Percentiles rank a stretch among this genome's conserved stretches.
phyloP scores from a whole-genome alignment of 1,140 invertebrate species.

The Lepidurus couesii region DNA sequence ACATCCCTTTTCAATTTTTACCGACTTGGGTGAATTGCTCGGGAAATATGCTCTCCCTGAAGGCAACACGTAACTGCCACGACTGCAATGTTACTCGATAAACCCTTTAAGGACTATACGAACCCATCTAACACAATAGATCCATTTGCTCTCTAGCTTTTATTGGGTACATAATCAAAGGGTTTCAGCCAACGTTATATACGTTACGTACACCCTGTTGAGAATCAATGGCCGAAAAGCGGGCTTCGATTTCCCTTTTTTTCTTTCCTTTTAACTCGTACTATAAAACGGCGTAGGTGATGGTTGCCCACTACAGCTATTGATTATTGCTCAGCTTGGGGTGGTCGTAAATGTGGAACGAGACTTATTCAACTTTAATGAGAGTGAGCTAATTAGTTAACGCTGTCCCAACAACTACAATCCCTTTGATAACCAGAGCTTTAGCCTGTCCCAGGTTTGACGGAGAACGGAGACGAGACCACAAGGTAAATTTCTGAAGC shows the following conservation, averaged over 20 bases:
- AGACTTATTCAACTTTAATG: not conserved
- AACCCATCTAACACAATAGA: not conserved
- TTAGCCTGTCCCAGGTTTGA: too few relatives aligned
- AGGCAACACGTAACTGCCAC: too few relatives aligned
- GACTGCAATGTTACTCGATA: too few relatives aligned
- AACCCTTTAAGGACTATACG: not conserved
- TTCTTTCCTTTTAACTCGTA: not conserved
- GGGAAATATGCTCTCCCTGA: too few relatives aligned
- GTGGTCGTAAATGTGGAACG: not conserved
- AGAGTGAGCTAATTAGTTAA: not conserved
- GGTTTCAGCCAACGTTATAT: too few relatives aligned
- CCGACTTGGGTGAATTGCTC: too few relatives aligned
- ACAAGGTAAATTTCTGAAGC: too few relatives aligned
- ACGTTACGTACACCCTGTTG: not conserved
- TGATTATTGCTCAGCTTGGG: not conserved
- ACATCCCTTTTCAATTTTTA: not conserved
- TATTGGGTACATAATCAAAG: not conserved
- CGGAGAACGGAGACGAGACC: too few relatives aligned
- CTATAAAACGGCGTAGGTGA: not conserved
- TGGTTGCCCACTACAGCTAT: not conserved
- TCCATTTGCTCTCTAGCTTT: conserved; percentile 6
- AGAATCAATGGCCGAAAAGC: not conserved
- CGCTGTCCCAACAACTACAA: not conserved
- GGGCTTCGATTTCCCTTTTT: not conserved
- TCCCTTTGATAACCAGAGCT: too few relatives aligned